Evolutionary conservation across 2,797 vertebrate species (phyloP), one percentile per base, ranked within the genome.

Genomic region (Sus cebifrons): DNA sequence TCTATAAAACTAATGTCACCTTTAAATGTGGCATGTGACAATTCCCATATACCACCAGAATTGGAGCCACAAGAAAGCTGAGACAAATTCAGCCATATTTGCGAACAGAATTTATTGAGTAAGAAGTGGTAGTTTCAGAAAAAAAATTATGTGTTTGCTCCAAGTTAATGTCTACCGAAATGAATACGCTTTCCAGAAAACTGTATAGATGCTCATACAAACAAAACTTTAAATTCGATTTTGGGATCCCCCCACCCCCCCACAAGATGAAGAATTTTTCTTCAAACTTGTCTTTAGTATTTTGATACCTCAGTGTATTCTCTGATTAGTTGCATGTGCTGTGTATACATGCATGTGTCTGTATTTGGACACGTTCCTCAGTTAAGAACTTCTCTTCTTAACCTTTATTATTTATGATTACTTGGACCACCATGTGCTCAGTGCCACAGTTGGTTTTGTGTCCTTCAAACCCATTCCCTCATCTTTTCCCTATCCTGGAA

Each of bases 1-100:
- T 95, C 21, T 91, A 1, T 88, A 49, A 89, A 93, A 93, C 84
- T 54, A 44, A 74, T 74, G 9, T 54, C 89, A 54, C 21, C 40
- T 74, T 88, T 62, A 87, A 91, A 52, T 77, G 20, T 54, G 20
- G 0, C 13, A n/a, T 67, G 13, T 36, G 25, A 40, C 20, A 68
- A 3, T 75, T 78, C 29, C 62, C 20, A 1, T 11, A 14, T 8
- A 15, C 15, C 16, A 14, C 14, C 32, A 73, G 70, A 77, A 58
- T 14, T 49, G 25, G 56, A 83, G 23, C 52, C 49, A 11, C 2
- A n/a, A 32, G 32, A 73, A 91, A 60, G 32, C 56, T 40, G 60
- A 93, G 49, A 74, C 27, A 18, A 27, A 91, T 86, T 36, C 71
- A 20, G 4, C 67, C 12, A 8, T 91, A 58, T 74, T 40, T 65